Conservation (phyloP, 1,140 invertebrate species). For the Mylabris phalerata region DNA sequence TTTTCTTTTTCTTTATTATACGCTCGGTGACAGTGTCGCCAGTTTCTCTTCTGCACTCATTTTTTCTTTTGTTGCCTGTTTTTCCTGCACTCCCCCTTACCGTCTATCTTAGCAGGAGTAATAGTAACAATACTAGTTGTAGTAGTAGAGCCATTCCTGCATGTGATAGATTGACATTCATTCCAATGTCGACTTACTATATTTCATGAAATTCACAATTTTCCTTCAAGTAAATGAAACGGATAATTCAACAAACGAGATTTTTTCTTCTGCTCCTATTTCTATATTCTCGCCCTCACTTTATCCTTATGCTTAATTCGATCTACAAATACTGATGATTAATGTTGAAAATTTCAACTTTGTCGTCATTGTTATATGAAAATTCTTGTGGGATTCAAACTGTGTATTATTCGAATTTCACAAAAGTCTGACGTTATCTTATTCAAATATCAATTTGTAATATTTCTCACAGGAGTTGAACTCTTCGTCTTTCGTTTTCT, state of each 20-base stretch:
- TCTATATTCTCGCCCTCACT: too few species aligned
- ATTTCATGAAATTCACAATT: constrained; percentile 25
- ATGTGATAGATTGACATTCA: constrained; percentile 32
- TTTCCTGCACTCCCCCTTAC: too few species aligned
- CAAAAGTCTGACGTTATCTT: neutral
- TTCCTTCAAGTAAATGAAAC: constrained; percentile 15
- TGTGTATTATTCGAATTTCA: neutral
- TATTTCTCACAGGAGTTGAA: constrained; percentile 9
- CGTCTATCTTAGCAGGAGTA: too few species aligned
- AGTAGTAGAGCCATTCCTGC: constrained; percentile 26
- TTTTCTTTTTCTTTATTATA: constrained; percentile 28
- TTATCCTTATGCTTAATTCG: too few species aligned
- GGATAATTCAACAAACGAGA: constrained; percentile 1
- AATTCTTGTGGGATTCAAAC: too few species aligned
- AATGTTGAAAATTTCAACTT: too few species aligned
- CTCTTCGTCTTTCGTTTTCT: neutral
- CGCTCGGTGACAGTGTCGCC: constrained; percentile 32
- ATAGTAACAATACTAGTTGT: neutral
- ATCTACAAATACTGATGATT: too few species aligned
- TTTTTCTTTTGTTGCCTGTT: constrained; percentile 18
- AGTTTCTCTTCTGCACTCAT: constrained; percentile 13
- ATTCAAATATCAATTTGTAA: constrained; percentile 13
- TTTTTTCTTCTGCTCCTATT: too few species aligned
- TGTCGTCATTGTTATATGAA: too few species aligned
- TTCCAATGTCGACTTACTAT: constrained; percentile 19